Base-by-base conservation (phyloP, 2,797 vertebrate genomes). In the Fringilla coelebs region DNA sequence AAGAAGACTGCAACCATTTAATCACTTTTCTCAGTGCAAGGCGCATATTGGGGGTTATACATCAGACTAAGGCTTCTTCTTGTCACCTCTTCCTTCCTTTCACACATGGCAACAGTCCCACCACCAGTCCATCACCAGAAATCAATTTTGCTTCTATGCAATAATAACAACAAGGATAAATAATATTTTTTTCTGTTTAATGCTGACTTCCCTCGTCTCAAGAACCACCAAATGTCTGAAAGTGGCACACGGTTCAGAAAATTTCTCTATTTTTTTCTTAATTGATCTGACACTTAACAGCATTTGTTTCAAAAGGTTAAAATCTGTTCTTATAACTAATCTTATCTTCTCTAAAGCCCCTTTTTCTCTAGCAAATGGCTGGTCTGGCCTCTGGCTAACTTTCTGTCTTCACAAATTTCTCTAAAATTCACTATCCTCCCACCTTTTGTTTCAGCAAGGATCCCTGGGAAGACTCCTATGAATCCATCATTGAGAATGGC, bases 271-370 rank as follows among this genome's bases (percentile, higher is more conserved):
- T 57, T 89, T 89, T 77, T 79, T 89, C 32, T 83, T 89, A 93
- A 94, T 92, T 88, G 73, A 91, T 93, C 34, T 93, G 87, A 91
- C 85, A 75, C 67, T 82, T 82, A 73, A 73, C 48, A 90, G 45
- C 85, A 73, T 93, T 97, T 93, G 76, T 71, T 94, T 92, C 70
- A 88, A 93, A 94, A 97, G 76, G 82, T 73, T 91, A 92, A 96
- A 96, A 95, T 93, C 87, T 96, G 90, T 95, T 96, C 38, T 51
- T 92, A 40, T 88, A 92, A 86, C 75, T 84, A 91, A 90, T 95
- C 52, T 75, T 88, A 70, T 88, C 43, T 88, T 92, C 55, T 70
- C n/a, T 66, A 62, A 78, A 94, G 38, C 18, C 76, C 24, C 6
- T 84, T 93, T 93, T 80, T 92, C 87, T 81, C 10, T 73, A 76